These are phyloP conservation scores for Scolopax bukidnonensis DNA, from an alignment of 2,797 vertebrate genomes.

Conservation along the genomic window DNA sequence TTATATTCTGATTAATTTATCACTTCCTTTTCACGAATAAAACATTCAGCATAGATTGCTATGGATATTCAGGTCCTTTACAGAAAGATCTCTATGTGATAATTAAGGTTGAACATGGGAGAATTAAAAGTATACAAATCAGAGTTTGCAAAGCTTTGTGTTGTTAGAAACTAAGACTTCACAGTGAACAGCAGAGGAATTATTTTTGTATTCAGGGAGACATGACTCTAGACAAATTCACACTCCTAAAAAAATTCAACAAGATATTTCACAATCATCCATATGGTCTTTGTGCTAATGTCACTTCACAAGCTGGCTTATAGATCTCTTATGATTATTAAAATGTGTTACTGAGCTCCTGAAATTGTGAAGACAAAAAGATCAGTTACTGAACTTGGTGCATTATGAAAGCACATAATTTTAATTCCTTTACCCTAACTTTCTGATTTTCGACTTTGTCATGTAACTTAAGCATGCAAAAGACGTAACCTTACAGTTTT, in stretches of 20 bases:
- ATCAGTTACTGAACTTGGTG: slow-evolving; percentile 37
- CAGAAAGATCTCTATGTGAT: background rate
- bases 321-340: slow-evolving; percentile 70
- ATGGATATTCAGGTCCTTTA: background rate
- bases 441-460: background rate
- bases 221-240: slow-evolving; percentile 66
- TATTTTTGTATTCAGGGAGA: slow-evolving; percentile 67
- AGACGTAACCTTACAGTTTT: background rate
- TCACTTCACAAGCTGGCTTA: slow-evolving; percentile 69
- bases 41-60: background rate
- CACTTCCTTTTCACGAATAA: background rate
- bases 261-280: slow-evolving; percentile 71
- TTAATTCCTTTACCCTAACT: slow-evolving; percentile 28
- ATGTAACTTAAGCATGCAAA: background rate
- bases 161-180: slow-evolving; percentile 26
- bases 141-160: slow-evolving; percentile 14
- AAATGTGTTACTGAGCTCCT: slow-evolving; percentile 63
- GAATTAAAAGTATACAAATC: background rate
- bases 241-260: slow-evolving; percentile 69
- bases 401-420: background rate
- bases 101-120: background rate
- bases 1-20: background rate
- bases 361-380: slow-evolving; percentile 67
- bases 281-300: slow-evolving; percentile 72
- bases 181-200: slow-evolving; percentile 65